Base-by-base conservation (phyloP, 2,888 invertebrate species). In the Plagodis pulveraria region DNA sequence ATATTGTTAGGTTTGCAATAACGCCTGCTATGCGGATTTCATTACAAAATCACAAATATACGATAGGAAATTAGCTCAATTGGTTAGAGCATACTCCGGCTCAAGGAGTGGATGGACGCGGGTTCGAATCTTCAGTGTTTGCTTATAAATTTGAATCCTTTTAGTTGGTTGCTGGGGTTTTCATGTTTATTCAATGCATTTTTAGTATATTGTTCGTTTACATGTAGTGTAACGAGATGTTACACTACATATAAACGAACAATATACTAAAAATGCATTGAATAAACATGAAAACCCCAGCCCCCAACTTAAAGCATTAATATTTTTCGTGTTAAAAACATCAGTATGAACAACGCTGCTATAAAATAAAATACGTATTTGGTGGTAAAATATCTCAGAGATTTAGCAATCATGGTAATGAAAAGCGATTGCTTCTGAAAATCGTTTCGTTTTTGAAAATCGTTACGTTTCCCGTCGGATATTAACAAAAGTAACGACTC, bases 401-500 rank as follows among this genome's bases (percentile, higher is more conserved):
- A 48, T 50, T 10, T 44, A 46, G 41, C 47, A 53, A 59, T 61
- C 45, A 44, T 45, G 48, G 48, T 51, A 60, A 51, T 55, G 51
- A 55, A 56, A 41, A 56, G 45, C 46, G 46, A 58, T 46, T 44
- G 12, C 2, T 53, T 47, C 53, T 44, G 54, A 54, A 58, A 41
- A 6, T n/a, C 0, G 22, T 41, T 22, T 42, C 11, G 47, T 34
- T 50, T 52, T 63, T 58, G 57, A 69, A 64, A 58, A 60, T 62
- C 47, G 49, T 63, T 57, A 52, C 50, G 61, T 63, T 66, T 63
- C 58, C 56, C 63, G 57, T 72, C 76, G 75, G 73, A 76, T 73
- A 78, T 74, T 70, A 71, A 69, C 71, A 67, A 68, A 77, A 78
- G 74, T 73, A 71, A 66, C 73, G 70, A 73, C 69, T 71, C 60